phyloP scores from a whole-genome alignment of 2,888 invertebrate genomes.

The Orchestes rusci region DNA sequence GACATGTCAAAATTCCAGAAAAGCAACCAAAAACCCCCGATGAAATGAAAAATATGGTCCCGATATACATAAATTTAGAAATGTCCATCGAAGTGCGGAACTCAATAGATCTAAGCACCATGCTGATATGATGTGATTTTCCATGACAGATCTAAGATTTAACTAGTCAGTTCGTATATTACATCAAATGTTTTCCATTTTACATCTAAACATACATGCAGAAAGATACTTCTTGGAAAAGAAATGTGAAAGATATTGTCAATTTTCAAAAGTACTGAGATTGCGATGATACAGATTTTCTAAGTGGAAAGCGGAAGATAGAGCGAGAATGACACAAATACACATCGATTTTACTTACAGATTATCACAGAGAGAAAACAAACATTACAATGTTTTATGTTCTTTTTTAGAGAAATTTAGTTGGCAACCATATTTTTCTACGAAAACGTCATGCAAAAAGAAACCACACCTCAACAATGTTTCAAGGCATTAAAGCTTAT shows the following conservation, averaged over 20 bases:
- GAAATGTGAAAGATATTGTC: slow-evolving; percentile 11
- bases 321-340: slow-evolving; percentile 7
- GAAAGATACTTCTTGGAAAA: slow-evolving; percentile 6
- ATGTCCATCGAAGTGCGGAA: too few species aligned
- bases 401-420: background rate
- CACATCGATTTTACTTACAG: slow-evolving; percentile 17
- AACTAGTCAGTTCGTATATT: slow-evolving; percentile 21
- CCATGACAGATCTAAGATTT: slow-evolving; percentile 9
- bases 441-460: too few species aligned
- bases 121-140: too few species aligned
- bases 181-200: slow-evolving; percentile 15
- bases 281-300: slow-evolving; percentile 9
- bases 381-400: slow-evolving; percentile 3
- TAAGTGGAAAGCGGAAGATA: slow-evolving; percentile 1
- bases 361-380: slow-evolving; percentile 22
- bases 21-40: too few species aligned
- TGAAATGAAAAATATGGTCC: too few species aligned
- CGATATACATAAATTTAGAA: too few species aligned
- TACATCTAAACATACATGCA: slow-evolving; percentile 17
- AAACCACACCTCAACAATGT: too few species aligned
- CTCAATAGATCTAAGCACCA: too few species aligned
- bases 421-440: too few species aligned
- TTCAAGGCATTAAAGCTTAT: too few species aligned
- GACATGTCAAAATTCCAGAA: too few species aligned
- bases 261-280: slow-evolving; percentile 12